Conservation (phyloP, 2,797 vertebrate species). For the Melanotaenia nigrans region DNA sequence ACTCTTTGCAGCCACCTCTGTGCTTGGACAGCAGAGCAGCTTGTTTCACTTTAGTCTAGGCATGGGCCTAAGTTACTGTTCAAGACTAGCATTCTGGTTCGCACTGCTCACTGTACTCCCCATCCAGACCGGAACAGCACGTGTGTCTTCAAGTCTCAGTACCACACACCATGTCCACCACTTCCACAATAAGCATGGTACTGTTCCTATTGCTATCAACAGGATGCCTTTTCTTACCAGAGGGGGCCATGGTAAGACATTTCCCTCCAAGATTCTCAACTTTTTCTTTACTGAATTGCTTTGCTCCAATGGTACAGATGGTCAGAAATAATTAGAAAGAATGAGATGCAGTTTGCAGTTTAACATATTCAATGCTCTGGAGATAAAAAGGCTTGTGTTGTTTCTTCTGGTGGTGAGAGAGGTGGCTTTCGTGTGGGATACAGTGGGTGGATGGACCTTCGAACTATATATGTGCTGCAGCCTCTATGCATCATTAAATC, state of each 20-base stretch:
- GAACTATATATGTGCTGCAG: slow-evolving; percentile 50
- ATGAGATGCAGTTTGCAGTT: slow-evolving; percentile 3
- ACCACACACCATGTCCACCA: slow-evolving; percentile 96
- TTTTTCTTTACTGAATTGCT: slow-evolving; percentile 18
- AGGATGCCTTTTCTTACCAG: slow-evolving; percentile 95
- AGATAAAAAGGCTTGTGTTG: not conserved
- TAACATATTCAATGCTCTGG: slow-evolving; percentile 9
- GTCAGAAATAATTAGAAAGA: slow-evolving; percentile 12
- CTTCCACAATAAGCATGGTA: slow-evolving; percentile 96
- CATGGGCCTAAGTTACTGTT: slow-evolving; percentile 79
- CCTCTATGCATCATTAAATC: slow-evolving; percentile 60
- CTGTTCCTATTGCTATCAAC: slow-evolving; percentile 95
- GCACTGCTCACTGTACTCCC: slow-evolving; percentile 82
- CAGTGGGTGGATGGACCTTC: slow-evolving; percentile 45
- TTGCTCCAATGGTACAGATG: slow-evolving; percentile 9
- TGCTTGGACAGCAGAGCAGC: slow-evolving; percentile 69
- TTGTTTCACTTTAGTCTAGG: slow-evolving; percentile 73
- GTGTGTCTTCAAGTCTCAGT: slow-evolving; percentile 94
- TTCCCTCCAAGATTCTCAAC: slow-evolving; percentile 28
- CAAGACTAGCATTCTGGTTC: slow-evolving; percentile 79
- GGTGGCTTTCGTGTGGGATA: slow-evolving; percentile 27
- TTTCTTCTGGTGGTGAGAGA: slow-evolving; percentile 3
- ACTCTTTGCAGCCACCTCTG: slow-evolving; percentile 69
- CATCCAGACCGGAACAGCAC: slow-evolving; percentile 87
- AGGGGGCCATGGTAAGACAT: slow-evolving; percentile 92